These are phyloP conservation scores for Dermatemys mawii DNA, from an alignment of 2,113 vertebrate species.

Conservation along the genomic window DNA sequence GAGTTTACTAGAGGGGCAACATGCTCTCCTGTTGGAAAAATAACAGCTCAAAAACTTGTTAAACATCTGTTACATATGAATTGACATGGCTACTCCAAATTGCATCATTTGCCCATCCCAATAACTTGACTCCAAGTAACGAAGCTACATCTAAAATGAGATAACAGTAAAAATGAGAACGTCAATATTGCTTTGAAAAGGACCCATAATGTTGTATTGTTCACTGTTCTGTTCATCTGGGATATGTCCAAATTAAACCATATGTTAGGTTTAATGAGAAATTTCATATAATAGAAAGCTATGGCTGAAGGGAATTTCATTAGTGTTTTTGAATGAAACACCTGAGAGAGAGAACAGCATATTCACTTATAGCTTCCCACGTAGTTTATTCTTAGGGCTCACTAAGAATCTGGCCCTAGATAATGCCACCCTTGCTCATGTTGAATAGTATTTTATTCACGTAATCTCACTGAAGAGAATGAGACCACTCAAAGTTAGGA, in stretches of 20 bases:
- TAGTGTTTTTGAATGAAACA: neutral
- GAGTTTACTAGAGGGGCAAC: neutral
- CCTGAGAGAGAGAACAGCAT: neutral
- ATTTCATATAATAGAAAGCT: neutral
- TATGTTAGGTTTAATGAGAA: neutral
- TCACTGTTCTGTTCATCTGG: neutral
- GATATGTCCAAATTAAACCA: neutral
- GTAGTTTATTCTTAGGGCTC: neutral
- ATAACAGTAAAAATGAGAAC: neutral
- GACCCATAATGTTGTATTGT: rapidly evolving
- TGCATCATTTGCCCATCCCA: neutral
- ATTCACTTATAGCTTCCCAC: neutral
- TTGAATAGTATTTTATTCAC: neutral
- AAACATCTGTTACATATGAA: slow-evolving; percentile 30
- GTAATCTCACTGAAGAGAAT: neutral
- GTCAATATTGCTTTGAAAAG: neutral
- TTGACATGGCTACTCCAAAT: neutral
- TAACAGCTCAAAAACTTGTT: slow-evolving; percentile 27
- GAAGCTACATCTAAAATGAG: neutral
- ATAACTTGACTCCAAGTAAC: neutral
- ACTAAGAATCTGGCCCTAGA: neutral
- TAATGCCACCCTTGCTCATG: neutral
- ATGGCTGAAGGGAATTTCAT: neutral
- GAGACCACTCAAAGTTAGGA: neutral
- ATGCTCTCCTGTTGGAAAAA: neutral